These are phyloP conservation scores for Prolemur simus DNA, from an alignment of 2,113 vertebrate genomes.

Conservation along the genomic window DNA sequence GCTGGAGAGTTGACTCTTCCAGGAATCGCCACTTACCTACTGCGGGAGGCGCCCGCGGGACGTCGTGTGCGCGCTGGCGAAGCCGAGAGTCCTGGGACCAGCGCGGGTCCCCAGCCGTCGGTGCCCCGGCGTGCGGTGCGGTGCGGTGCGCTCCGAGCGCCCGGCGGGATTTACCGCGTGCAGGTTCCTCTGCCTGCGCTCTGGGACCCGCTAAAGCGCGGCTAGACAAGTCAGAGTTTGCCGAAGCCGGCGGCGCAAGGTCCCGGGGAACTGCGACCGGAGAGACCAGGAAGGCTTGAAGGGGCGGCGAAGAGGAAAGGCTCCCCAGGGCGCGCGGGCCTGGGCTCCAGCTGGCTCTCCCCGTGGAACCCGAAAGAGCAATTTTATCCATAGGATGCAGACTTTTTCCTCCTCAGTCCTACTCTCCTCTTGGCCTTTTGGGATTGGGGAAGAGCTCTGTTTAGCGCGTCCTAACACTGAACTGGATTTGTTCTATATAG, in stretches of 20 bases:
- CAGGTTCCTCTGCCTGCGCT: rapidly evolving
- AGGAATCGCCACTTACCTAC: background rate
- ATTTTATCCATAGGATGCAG: background rate
- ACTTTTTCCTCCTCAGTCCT: background rate
- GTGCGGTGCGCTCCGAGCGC: rapidly evolving
- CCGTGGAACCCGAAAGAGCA: background rate
- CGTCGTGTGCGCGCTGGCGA: too few relatives aligned
- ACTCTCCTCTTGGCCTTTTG: background rate
- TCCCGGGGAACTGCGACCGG: rapidly evolving
- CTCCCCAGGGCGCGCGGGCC: rapidly evolving
- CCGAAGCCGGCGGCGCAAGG: rapidly evolving
- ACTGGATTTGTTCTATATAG: background rate
- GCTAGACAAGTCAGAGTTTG: background rate
- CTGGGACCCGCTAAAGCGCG: rapidly evolving
- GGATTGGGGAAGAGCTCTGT: rapidly evolving
- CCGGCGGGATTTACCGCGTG: rapidly evolving
- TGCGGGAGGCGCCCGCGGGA: background rate
- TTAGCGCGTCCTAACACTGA: background rate
- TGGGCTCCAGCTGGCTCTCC: background rate
- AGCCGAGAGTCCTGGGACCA: rapidly evolving
- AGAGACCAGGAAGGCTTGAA: background rate
- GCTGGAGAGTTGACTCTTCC: background rate
- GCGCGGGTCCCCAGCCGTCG: rapidly evolving
- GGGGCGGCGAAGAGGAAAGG: background rate
- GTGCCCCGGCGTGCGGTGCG: too few relatives aligned